Conservation (phyloP, 2,797 vertebrate genomes). For the Perodicticus potto region DNA sequence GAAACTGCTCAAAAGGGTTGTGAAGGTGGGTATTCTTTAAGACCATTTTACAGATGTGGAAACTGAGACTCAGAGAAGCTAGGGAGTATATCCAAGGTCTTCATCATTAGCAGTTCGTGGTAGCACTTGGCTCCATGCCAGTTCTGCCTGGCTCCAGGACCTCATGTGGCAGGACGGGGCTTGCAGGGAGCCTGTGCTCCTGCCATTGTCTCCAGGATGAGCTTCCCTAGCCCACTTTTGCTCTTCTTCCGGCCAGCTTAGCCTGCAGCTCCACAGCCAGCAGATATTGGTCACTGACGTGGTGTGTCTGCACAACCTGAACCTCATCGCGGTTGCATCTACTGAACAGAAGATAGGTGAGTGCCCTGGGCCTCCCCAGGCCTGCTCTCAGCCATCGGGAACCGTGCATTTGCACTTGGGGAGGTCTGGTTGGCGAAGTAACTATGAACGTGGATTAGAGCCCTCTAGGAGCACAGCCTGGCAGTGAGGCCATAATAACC, state of each 20-base stretch:
- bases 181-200: background rate
- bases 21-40: background rate
- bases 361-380: background rate
- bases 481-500: background rate
- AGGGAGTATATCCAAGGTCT: background rate
- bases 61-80: background rate
- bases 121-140: background rate
- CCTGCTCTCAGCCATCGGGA: accelerated
- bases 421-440: background rate
- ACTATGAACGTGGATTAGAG: accelerated
- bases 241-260: constrained; percentile 63
- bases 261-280: background rate
- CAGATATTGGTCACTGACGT: constrained; percentile 79
- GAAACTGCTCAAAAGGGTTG: background rate
- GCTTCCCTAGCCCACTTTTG: background rate
- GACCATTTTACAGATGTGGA: constrained; percentile 15
- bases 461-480: background rate
- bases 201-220: background rate
- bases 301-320: constrained; percentile 80
- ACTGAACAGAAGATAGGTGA: constrained; percentile 78
- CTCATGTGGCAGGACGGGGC: background rate
- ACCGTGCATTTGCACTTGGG: accelerated
- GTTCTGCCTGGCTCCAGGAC: background rate
- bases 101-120: background rate
- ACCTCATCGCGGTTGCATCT: constrained; percentile 73